Conservation (phyloP, 2,888 invertebrate genomes). For the Drosophila buzzatii region DNA sequence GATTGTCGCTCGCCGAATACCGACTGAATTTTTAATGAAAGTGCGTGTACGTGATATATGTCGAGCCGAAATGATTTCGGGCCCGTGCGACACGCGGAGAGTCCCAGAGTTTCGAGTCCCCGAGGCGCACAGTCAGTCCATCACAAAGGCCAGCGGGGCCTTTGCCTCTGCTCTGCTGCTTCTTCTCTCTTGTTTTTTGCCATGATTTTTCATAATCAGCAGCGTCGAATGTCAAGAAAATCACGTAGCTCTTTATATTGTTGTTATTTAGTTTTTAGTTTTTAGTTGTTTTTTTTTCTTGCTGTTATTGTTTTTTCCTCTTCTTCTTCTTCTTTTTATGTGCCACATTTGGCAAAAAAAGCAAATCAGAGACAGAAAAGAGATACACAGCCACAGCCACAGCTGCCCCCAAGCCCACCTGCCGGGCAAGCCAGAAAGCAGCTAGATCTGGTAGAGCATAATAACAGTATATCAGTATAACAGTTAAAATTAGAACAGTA, state of each 20-base stretch:
- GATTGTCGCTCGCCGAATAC: conserved; percentile 52
- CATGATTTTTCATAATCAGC: conserved; percentile 79
- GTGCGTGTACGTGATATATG: conserved; percentile 79
- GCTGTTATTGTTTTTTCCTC: no score
- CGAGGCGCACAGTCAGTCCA: conserved; percentile 30
- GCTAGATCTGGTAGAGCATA: background rate
- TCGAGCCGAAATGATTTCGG: conserved; percentile 70
- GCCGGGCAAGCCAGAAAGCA: background rate
- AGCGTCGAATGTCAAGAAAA: conserved; percentile 68
- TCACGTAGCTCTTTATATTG: conserved; percentile 59
- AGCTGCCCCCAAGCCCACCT: conserved; percentile 17
- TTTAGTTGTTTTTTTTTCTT: conserved; percentile 1
- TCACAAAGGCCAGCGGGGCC: conserved; percentile 58
- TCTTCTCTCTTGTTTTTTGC: conserved; percentile 54
- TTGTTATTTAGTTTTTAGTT: conserved; percentile 27
- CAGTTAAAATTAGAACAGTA: background rate
- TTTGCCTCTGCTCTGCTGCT: conserved; percentile 36
- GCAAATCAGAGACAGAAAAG: conserved; percentile 14
- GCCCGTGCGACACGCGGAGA: conserved; percentile 4
- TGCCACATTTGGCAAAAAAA: conserved; percentile 41
- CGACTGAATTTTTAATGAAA: conserved; percentile 64
- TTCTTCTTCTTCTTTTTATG: conserved; percentile 2
- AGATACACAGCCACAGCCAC: conserved; percentile 7
- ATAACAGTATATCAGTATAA: background rate
- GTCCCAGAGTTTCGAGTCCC: conserved; percentile 24